A percentile compares a stretch with the other conserved stretches of the same genome.
Evolutionary conservation across 1,140 invertebrate species (phyloP).

Genomic region (Idris sp.): DNA sequence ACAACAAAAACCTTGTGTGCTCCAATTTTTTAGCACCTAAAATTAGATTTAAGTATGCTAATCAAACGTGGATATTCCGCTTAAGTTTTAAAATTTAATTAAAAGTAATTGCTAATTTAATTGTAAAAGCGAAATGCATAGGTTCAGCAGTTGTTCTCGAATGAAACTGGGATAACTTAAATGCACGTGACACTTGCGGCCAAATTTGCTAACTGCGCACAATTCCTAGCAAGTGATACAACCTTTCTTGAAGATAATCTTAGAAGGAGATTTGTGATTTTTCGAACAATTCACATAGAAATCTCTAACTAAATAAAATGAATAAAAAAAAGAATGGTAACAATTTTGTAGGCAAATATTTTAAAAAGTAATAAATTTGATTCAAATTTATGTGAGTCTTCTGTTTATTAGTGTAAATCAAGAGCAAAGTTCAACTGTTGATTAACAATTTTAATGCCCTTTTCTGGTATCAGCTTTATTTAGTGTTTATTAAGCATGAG

Average conservation of each 20-base stretch:
- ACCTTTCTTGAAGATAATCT: constrained; percentile 15
- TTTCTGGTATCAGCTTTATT: constrained; percentile 19
- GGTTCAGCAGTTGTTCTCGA: constrained; percentile 22
- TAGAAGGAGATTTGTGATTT: constrained; percentile 10
- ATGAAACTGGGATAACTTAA: constrained; percentile 37
- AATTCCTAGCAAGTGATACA: constrained; percentile 33
- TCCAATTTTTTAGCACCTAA: too few relatives aligned
- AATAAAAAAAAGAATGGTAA: too few relatives aligned
- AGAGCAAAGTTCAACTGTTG: too few relatives aligned
- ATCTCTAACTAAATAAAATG: too few relatives aligned
- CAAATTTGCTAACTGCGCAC: constrained; percentile 36
- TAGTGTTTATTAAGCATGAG: constrained; percentile 4
- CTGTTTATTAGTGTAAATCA: too few relatives aligned
- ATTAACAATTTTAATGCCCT: constrained; percentile 13
- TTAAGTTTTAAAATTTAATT: constrained; percentile 39
- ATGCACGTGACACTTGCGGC: constrained; percentile 50
- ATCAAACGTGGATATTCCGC: constrained; percentile 19
- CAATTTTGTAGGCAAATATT: not conserved
- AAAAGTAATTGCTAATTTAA: constrained; percentile 51
- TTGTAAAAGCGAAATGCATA: constrained; percentile 36
- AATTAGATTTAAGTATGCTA: not conserved
- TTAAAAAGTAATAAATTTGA: too few relatives aligned
- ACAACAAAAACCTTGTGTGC: too few relatives aligned
- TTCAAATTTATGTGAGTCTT: too few relatives aligned
- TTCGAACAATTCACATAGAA: too few relatives aligned